Evolutionary conservation across 2,797 vertebrate genomes (phyloP), one percentile per base, ranked within the genome.

Genomic region (Poeciliopsis gracilis): DNA sequence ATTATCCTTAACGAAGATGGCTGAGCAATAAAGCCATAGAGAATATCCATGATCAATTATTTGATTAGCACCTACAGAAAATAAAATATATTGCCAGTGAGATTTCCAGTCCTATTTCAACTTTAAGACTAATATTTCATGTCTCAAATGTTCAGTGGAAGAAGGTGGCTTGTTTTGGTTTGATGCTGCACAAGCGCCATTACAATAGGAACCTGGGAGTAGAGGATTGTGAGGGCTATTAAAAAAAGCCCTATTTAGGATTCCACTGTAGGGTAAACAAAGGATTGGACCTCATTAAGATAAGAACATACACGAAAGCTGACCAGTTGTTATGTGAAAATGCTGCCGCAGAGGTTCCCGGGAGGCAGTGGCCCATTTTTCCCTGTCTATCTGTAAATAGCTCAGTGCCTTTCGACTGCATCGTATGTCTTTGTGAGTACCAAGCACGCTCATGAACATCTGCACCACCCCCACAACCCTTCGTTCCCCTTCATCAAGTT

Each of bases 201-300:
- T 86, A 77, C 70, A 84, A 13, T 36, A 80, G 67, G 69, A 84
- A 77, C 55, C 2, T 15, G 15, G 23, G 53, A 5, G 5, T 36
- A 63, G 51, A 45, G 20, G n/a, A 23, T 43, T 38, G 57, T 20
- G 74, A 16, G 74, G 61, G 59, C 82, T 88, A 88, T 91, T 92
- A 91, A 86, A 93, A 91, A 91, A 87, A 89, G 91, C 90, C 88
- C 83, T 89, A 89, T 93, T 87, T 90, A 81, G 86, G 84, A 85
- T 86, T 91, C 82, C 83, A 87, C 84, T 91, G 89, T 92, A 89
- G 91, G 82, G 89, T 84, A 88, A 91, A 94, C 93, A 92, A 87
- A 90, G 87, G 91, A 90, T 90, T 88, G 90, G 82, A 69, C 76
- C 89, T 91, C 90, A 93, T 93, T 93, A 87, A 87, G 90, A 90